A percentile compares a stretch with the other conserved stretches of the same genome.
Evolutionary conservation across 2,113 vertebrate species (phyloP).

Genomic region (Sminthopsis crassicaudata): DNA sequence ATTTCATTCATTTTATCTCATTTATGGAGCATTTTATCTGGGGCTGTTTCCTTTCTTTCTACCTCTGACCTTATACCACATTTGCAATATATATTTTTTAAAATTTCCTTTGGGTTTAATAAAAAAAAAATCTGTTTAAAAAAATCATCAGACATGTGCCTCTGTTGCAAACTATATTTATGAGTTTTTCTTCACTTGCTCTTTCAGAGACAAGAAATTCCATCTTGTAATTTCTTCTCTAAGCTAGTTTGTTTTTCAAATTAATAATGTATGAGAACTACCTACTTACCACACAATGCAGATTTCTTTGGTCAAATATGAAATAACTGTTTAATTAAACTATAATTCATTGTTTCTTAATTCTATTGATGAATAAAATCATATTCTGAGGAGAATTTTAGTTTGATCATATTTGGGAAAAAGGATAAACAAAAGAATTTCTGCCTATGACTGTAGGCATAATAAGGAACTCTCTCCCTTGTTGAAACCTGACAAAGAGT

Average conservation of each 20-base stretch:
- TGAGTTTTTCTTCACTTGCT: not conserved
- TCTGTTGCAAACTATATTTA: not conserved
- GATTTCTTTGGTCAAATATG: not conserved
- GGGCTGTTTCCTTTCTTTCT: not conserved
- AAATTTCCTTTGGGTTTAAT: not conserved
- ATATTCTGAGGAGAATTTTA: not conserved
- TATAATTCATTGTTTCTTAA: not conserved
- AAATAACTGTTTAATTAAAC: not conserved
- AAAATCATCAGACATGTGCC: too few relatives aligned
- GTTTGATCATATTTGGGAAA: not conserved
- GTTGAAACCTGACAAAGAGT: not conserved
- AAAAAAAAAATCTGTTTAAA: too few relatives aligned
- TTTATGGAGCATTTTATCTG: not conserved
- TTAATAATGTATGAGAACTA: not conserved
- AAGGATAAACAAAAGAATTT: not conserved
- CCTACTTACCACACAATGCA: not conserved
- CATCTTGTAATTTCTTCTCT: not conserved
- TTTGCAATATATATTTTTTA: fast-evolving
- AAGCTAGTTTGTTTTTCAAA: not conserved
- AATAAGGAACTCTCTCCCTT: not conserved
- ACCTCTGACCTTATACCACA: not conserved
- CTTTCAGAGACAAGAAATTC: not conserved
- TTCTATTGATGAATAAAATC: not conserved
- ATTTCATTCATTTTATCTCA: not conserved
- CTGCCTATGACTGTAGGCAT: not conserved